A percentile compares a stretch with the other conserved stretches of the same genome.
phyloP scores from a whole-genome alignment of 2,113 vertebrate species.

The Platichthys stellatus region DNA sequence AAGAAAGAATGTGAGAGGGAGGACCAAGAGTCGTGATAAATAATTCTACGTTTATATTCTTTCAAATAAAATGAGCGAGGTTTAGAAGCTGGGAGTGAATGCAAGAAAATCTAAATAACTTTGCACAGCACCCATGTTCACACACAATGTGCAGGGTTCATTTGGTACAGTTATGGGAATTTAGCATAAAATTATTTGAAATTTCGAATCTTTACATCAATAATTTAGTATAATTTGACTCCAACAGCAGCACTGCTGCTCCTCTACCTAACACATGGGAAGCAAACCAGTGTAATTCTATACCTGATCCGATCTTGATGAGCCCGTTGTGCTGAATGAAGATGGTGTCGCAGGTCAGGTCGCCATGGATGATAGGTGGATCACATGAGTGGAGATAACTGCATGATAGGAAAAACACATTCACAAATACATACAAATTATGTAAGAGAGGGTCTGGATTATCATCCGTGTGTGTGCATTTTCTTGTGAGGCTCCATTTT shows the following conservation, averaged over 20 bases:
- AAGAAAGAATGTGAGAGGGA: background rate
- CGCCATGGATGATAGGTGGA: conserved; percentile 74
- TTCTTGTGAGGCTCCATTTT: background rate
- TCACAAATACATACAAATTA: conserved; percentile 8
- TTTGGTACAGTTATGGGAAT: background rate
- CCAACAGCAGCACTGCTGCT: background rate
- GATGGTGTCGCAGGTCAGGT: conserved; percentile 98
- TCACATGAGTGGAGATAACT: conserved; percentile 85
- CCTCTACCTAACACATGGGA: background rate
- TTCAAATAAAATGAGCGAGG: background rate
- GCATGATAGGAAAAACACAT: conserved; percentile 3
- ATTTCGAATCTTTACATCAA: conserved; percentile 10
- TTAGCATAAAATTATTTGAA: background rate
- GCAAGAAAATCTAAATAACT: too few species aligned
- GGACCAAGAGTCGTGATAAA: background rate
- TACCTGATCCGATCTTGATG: conserved; percentile 99
- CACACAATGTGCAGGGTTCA: background rate
- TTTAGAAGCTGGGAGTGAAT: background rate
- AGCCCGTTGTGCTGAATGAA: conserved; percentile 99
- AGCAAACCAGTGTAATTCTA: conserved; percentile 23
- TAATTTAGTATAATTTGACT: conserved; percentile 37
- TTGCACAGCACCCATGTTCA: too few species aligned
- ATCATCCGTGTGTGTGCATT: background rate
- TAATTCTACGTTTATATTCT: background rate
- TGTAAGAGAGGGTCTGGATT: background rate